Conservation (phyloP, 30 jellyfish, hydroid and myxozoan genomes). For the Pseudorhiza aurosa region DNA sequence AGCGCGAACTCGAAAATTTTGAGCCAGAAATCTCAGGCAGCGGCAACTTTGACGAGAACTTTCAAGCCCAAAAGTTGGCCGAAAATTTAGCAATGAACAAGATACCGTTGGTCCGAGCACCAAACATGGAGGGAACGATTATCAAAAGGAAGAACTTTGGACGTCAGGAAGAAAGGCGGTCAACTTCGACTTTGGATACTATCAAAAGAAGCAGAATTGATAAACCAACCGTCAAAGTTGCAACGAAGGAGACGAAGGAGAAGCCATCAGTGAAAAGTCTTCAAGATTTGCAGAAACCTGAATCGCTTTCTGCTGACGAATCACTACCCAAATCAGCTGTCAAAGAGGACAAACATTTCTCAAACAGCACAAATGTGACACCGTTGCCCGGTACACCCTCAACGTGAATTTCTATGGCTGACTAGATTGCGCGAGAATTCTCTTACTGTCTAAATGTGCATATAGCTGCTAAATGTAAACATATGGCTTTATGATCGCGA, state of each 20-base stretch:
- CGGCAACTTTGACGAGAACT: slow-evolving; percentile 78
- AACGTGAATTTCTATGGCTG: too few species aligned
- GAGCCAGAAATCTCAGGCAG: slow-evolving; percentile 85
- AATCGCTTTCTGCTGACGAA: neutral
- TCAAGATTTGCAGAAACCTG: slow-evolving; percentile 1
- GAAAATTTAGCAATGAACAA: slow-evolving; percentile 85
- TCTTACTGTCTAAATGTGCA: too few species aligned
- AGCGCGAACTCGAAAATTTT: slow-evolving; percentile 66
- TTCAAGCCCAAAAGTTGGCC: slow-evolving; percentile 88
- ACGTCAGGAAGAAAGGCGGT: slow-evolving; percentile 13
- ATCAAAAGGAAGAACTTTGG: slow-evolving; percentile 47
- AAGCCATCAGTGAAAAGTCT: neutral
- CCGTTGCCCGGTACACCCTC: too few species aligned
- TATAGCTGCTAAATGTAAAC: too few species aligned
- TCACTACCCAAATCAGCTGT: slow-evolving; percentile 2
- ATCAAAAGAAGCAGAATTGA: slow-evolving; percentile 54
- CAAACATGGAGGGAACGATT: slow-evolving; percentile 21
- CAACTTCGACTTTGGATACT: neutral
- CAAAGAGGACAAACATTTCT: neutral
- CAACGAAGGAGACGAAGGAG: slow-evolving; percentile 16
- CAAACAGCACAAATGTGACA: neutral
- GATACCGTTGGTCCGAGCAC: slow-evolving; percentile 59
- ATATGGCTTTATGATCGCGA: too few species aligned
- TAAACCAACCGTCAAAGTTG: slow-evolving; percentile 26
- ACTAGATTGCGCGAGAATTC: too few species aligned